phyloP scores from a whole-genome alignment of 2,113 vertebrate species.

The Pseudorectes ferrugineus region DNA sequence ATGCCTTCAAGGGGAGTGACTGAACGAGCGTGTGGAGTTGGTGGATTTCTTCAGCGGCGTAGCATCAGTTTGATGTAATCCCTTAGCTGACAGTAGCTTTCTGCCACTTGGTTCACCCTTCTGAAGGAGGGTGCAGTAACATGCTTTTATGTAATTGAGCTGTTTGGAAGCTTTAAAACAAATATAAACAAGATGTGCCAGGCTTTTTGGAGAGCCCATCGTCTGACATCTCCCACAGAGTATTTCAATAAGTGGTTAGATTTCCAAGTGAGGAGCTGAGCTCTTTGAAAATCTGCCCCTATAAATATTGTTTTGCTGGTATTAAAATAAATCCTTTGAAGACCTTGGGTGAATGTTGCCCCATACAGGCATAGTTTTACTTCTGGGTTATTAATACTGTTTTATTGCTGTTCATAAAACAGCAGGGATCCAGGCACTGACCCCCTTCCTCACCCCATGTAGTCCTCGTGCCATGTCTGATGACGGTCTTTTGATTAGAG shows the following conservation, averaged over 20 bases:
- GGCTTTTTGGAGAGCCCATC: neutral
- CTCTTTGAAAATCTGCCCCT: constrained; percentile 7
- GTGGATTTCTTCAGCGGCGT: neutral
- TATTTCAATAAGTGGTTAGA: neutral
- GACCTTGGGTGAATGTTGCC: neutral
- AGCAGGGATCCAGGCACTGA: neutral
- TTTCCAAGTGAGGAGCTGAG: constrained; percentile 16
- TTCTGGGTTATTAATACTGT: neutral
- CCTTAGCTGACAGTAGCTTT: neutral
- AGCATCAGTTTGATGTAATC: neutral
- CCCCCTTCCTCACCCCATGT: neutral
- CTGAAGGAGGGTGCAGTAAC: neutral
- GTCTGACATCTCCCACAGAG: neutral
- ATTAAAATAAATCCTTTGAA: constrained; percentile 13
- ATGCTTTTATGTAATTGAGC: constrained; percentile 8
- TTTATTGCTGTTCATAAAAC: neutral
- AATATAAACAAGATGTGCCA: neutral
- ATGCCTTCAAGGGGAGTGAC: neutral
- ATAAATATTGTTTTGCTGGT: neutral
- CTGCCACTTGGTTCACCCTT: neutral
- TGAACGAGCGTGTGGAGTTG: neutral
- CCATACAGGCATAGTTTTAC: neutral
- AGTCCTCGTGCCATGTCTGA: neutral
- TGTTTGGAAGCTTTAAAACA: constrained; percentile 15
- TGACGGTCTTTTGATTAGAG: neutral